Base-by-base conservation (phyloP, 2,797 vertebrate species). In the Poecilia wingei region DNA sequence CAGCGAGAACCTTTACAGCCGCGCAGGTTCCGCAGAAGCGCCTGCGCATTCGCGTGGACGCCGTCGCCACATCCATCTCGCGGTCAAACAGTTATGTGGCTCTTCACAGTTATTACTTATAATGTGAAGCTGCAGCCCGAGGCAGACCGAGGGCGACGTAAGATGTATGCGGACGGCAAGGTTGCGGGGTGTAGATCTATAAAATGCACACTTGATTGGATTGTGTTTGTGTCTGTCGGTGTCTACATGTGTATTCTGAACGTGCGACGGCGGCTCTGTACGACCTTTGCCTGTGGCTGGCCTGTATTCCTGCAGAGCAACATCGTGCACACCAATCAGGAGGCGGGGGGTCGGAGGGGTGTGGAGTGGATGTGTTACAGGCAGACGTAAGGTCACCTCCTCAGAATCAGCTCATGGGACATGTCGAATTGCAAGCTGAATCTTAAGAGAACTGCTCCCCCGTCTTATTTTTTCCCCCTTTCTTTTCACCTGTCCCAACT, bases 371-470 rank as follows among this genome's bases (percentile, higher is more conserved):
- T 75, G 90, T 87, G 87, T 75, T 89, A 92, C 91, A 93, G 25
- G 89, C 77, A 43, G 87, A 92, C 84, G 77, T 93, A 92, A 93
- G 91, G 93, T 94, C 94, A 94, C 93, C 93, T 92, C 87, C 81
- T 85, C 92, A 86, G 87, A 83, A 80, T 18, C 33, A 84, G 83
- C 89, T 87, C 55, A 33, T 13, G 93, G 91, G 92, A 93, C 90
- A 84, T 88, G 92, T 88, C 6, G 79, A 77, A 86, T 55, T 68
- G 88, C 85, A 73, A 74, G 14, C 85, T 1, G 93, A 94, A 94
- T 95, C 88, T 86, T 91, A 92, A 95, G 89, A 89, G 55, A 84
- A 85, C 72, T 53, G 55, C 4, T 6, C 77, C 6, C 57, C 3
- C 3, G 7, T 46, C n/a, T 69, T 22, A 41, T 75, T 47, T 10